Evolutionary conservation across 2,797 vertebrate species (phyloP), one percentile per base, ranked within the genome.

Genomic region (Squalus acanthias): DNA sequence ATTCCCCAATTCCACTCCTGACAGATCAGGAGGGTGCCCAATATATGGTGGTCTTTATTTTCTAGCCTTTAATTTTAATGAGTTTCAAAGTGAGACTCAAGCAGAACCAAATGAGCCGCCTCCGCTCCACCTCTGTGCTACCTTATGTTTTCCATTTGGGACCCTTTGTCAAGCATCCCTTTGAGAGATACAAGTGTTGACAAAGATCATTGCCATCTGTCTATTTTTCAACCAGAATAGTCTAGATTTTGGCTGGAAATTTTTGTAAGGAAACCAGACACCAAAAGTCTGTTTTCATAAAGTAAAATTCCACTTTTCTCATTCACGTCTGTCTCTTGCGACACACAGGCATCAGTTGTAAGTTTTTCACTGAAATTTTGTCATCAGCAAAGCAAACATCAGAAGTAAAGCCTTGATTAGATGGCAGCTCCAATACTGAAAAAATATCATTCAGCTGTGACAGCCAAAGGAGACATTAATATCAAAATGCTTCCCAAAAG

Each of bases 121-220:
- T 60, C 53, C 26, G 24, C 12, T 60, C 87, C 26, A 60, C 0
- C 53, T 57, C 87, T 57, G 0, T 85, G 53, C 26, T 60, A 15
- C 26, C 46, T 60, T 57, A 50, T 57, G 53, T 60, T 89, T 57
- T 29, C 53, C 24, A 89, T 24, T 60, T 89, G 87, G 26, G 53
- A 89, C 24, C 13, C 22, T 10, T 88, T 88, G 50, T 8, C 50
- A 53, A 33, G 10, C 26, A 10, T 89, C 26, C 50, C 24, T 60
- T 89, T 89, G 53, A 29, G 87, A 89, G 9, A 12, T 89, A 29
- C 24, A 26, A 60, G 87, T 89, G 24, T 53, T 89, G 87, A 89
- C 22, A 89, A 89, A 60, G 87, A 89, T 89, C 53, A 26, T 89
- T 60, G 87, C 87, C 87, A 89, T 89, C 87, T 89, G 87, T 89